Conservation (phyloP, 2,797 vertebrate species). For the Propithecus perrieri region DNA sequence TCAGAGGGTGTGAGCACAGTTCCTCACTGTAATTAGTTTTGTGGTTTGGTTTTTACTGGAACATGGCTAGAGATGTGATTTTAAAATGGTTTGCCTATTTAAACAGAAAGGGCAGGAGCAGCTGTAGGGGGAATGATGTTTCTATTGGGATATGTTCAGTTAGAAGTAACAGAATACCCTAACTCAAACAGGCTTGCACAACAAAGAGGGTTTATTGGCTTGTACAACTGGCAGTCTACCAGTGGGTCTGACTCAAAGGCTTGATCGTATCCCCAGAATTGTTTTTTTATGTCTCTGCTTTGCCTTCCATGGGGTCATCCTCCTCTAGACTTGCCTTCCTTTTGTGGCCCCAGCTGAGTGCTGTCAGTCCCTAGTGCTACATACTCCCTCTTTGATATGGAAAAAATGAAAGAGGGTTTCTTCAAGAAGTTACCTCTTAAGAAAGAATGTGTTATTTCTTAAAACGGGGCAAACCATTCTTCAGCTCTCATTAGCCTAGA, state of each 20-base stretch:
- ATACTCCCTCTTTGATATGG: neutral
- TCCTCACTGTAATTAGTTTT: neutral
- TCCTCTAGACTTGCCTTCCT: neutral
- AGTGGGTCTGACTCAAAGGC: neutral
- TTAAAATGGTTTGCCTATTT: neutral
- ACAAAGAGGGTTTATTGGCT: neutral
- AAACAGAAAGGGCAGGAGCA: neutral
- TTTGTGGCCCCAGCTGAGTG: neutral
- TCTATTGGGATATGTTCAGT: neutral
- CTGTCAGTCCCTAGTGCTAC: neutral
- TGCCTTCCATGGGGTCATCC: neutral
- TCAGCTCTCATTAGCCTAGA: neutral
- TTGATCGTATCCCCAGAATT: neutral
- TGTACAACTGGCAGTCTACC: fast-evolving
- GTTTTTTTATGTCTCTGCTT: neutral
- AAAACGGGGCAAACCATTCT: neutral
- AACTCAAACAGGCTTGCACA: neutral
- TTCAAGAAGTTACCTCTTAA: neutral
- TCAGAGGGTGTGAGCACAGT: neutral
- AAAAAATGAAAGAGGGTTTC: neutral
- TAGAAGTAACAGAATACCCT: no score
- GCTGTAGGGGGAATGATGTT: neutral
- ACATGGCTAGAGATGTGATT: neutral
- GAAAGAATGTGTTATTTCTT: neutral
- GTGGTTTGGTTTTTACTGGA: neutral